phyloP scores from a whole-genome alignment of 2,797 vertebrate species.

The Macropus fuliginosus region DNA sequence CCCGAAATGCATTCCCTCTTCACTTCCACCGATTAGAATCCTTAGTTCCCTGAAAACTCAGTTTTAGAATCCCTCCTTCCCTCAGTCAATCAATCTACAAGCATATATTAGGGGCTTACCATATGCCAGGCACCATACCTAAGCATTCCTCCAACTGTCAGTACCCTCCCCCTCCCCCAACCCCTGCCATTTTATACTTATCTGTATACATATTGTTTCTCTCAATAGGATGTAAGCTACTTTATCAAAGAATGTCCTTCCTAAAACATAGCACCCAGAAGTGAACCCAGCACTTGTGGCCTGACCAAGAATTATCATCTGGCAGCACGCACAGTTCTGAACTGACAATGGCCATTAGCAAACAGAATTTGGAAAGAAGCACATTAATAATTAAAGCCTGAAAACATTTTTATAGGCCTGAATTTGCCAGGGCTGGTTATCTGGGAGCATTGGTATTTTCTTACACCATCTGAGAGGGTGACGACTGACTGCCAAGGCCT shows the following conservation, averaged over 20 bases:
- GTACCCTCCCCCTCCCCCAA: no score
- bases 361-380: not conserved
- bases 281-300: not conserved
- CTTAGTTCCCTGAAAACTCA: not conserved
- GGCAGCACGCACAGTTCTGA: not conserved
- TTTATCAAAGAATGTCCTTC: not conserved
- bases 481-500: not conserved
- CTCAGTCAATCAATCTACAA: not conserved
- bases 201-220: not conserved
- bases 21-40: not conserved
- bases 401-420: not conserved
- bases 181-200: not conserved
- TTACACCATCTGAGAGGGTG: not conserved
- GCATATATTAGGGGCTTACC: not conserved
- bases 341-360: not conserved
- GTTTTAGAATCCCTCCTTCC: not conserved
- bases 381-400: not conserved
- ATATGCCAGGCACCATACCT: not conserved
- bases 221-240: not conserved
- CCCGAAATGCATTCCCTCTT: not conserved
- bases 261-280: not conserved
- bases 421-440: not conserved
- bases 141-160: not conserved
- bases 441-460: not conserved
- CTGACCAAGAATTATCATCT: not conserved